Base-by-base conservation (phyloP, 1,140 invertebrate species). In the Colletes latitarsis region DNA sequence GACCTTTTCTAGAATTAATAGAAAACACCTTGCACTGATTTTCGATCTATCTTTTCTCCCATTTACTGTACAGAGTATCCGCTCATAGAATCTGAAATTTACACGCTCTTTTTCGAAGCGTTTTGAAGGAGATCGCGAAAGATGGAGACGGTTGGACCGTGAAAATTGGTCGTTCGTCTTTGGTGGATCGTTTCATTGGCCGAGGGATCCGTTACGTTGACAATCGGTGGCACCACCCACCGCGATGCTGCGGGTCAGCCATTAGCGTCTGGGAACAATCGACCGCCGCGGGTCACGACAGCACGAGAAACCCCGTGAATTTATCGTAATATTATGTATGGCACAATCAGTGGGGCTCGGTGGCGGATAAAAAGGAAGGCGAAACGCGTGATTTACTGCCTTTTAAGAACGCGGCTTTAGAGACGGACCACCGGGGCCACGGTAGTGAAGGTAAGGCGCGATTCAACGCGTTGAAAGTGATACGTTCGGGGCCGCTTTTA, bases 271-370 rank as follows among this genome's bases (percentile, higher is more conserved):
- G 66, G 63, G 87, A 85, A 91, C 89, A 90, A 90, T 91, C 74
- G 89, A 89, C 57, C 60, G 90, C 91, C 90, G 80, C 86, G 72
- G 89, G 90, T 89, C 85, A 91, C 82, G 88, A 88, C 89, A 87
- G 83, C 81, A 39, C 85, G 89, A 90, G 89, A 90, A 91, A 89
- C 86, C 86, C 82, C 81, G 5, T 77, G 88, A 88, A 92, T 92
- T 92, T 92, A 92, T 92, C 90, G 92, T 92, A 89, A 92, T 92
- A 92, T 92, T 92, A 92, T 92, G 92, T 91, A 92, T 92, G 89
- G 88, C 91, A 92, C 91, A 90, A 92, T 92, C 90, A 92, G 83
- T 63, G 87, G 86, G 15, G 70, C 84, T 86, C 82, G 75, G 53
- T 83, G 87, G 71, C 77, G 60, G 77, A 83, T 85, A 85, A 85